Conservation (phyloP, 1,140 invertebrate species). For the Pseudomyrmex pallidus region DNA sequence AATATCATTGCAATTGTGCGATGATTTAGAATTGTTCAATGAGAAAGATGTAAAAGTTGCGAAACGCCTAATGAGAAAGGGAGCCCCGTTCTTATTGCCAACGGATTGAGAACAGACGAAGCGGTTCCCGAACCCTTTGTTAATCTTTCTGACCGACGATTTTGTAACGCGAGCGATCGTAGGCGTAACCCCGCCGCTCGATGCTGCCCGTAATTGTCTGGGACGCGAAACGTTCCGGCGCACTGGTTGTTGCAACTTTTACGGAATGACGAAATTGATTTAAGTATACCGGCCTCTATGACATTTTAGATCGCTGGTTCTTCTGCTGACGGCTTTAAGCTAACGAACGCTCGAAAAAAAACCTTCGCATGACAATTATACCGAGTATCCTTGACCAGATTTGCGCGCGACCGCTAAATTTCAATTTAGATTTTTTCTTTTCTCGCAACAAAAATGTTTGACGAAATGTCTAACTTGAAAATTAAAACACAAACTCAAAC, state of each 20-base stretch:
- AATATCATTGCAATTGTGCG: slow-evolving; percentile 27
- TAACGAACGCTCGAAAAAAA: slow-evolving; percentile 13
- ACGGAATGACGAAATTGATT: slow-evolving; percentile 66
- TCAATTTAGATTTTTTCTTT: background rate
- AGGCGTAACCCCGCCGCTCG: slow-evolving; percentile 72
- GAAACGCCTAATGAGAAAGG: slow-evolving; percentile 36
- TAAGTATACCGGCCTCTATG: slow-evolving; percentile 35
- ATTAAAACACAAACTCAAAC: no score
- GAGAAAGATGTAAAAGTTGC: slow-evolving; percentile 28
- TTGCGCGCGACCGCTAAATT: slow-evolving; percentile 2
- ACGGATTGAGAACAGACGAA: slow-evolving; percentile 68
- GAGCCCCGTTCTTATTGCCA: slow-evolving; percentile 59
- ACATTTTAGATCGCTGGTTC: slow-evolving; percentile 43
- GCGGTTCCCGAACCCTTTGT: slow-evolving; percentile 70
- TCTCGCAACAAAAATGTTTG: background rate
- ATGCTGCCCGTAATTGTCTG: slow-evolving; percentile 71
- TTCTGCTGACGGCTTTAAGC: background rate
- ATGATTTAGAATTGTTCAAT: slow-evolving; percentile 32
- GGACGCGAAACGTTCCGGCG: slow-evolving; percentile 63
- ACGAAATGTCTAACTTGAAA: background rate
- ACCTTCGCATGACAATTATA: background rate
- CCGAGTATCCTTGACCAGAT: background rate
- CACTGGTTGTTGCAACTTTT: slow-evolving; percentile 72
- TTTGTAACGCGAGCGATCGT: slow-evolving; percentile 74
- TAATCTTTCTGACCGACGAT: slow-evolving; percentile 71